These are phyloP conservation scores for Ciconia nigra DNA, from an alignment of 2,797 vertebrate genomes.

Conservation along the genomic window DNA sequence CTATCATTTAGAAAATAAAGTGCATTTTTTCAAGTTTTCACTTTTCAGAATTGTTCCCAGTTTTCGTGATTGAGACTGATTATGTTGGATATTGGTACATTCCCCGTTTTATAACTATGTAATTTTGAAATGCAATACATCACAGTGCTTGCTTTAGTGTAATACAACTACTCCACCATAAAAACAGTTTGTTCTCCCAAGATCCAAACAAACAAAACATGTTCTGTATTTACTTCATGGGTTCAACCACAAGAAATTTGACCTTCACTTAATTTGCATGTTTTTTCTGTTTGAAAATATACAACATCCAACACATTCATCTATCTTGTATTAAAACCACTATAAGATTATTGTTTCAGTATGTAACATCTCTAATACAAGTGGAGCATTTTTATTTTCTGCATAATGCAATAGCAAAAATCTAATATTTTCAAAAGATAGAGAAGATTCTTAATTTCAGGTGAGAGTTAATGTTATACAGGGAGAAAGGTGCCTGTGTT, in stretches of 20 bases:
- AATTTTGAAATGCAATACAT: background rate
- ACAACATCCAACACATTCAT: background rate
- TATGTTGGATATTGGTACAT: background rate
- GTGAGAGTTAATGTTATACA: background rate
- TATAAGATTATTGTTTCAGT: background rate
- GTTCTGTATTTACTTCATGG: background rate
- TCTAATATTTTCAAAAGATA: background rate
- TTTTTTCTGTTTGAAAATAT: background rate
- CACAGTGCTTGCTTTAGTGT: background rate
- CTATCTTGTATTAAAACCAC: background rate
- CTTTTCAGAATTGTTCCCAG: background rate
- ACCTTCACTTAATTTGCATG: background rate
- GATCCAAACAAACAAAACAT: constrained; percentile 33
- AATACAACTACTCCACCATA: background rate
- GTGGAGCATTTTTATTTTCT: background rate
- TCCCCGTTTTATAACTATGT: background rate
- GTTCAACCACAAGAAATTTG: constrained; percentile 15
- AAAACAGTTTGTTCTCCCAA: constrained; percentile 16
- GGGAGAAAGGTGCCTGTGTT: background rate
- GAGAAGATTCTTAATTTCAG: background rate
- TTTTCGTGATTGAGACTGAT: background rate
- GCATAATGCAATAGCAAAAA: background rate
- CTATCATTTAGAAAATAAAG: background rate
- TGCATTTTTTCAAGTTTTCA: background rate
- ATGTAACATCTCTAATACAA: background rate